phyloP scores from a whole-genome alignment of 2,888 invertebrate genomes.

The Calliscelio sp. region DNA sequence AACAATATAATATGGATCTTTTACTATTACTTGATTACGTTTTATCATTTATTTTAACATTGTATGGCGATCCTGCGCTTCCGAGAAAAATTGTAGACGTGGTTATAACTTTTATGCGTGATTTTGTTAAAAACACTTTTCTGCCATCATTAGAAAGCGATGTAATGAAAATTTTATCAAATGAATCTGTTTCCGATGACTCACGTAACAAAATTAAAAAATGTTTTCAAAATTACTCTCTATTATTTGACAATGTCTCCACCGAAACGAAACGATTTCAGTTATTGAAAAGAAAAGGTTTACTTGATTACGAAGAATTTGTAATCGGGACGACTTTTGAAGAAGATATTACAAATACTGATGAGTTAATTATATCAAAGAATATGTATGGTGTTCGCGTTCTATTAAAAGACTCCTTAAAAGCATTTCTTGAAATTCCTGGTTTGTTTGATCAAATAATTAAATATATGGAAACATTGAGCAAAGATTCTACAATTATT shows the following conservation, averaged over 20 bases:
- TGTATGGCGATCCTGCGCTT: conserved; percentile 36
- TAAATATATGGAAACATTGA: no score
- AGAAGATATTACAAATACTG: conserved; percentile 32
- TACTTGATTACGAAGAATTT: conserved; percentile 43
- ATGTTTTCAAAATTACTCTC: conserved; percentile 24
- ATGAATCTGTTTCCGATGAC: conserved; percentile 12
- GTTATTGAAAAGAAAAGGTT: conserved; percentile 44
- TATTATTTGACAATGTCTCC: conserved; percentile 37
- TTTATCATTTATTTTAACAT: conserved; percentile 28
- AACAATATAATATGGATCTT: not conserved
- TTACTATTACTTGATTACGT: conserved; percentile 28
- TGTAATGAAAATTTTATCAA: conserved; percentile 31
- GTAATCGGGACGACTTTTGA: conserved; percentile 28
- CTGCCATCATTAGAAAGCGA: conserved; percentile 40
- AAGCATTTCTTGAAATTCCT: no score
- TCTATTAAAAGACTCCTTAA: no score
- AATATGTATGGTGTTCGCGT: not conserved
- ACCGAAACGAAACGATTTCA: conserved; percentile 51
- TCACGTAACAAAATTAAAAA: conserved; percentile 4
- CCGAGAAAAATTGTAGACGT: conserved; percentile 48
- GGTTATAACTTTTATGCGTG: conserved; percentile 25
- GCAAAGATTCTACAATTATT: no score
- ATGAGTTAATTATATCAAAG: not conserved
- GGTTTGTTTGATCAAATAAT: no score
- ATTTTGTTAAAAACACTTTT: conserved; percentile 44